A percentile compares a stretch with the other conserved stretches of the same genome.
These are phyloP conservation scores for Sialia sialis DNA, from an alignment of 2,113 vertebrate genomes.

Conservation along the genomic window DNA sequence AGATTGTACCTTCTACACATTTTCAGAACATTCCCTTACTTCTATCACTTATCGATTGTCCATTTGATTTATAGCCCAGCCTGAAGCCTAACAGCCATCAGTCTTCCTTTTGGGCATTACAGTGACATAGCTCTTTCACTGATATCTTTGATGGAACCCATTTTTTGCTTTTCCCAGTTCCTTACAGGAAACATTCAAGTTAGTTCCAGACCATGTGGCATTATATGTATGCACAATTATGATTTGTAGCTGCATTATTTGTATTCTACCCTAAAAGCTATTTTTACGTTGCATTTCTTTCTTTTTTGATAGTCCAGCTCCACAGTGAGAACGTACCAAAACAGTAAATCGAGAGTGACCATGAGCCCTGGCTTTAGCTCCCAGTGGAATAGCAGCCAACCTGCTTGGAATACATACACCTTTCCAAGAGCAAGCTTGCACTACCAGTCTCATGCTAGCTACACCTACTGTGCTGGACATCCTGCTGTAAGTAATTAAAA, in stretches of 20 bases:
- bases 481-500: slow-evolving; percentile 79
- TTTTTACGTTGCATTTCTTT: slow-evolving; percentile 67
- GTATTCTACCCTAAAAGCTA: slow-evolving; percentile 15
- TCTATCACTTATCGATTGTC: not conserved
- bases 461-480: slow-evolving; percentile 80
- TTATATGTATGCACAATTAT: not conserved
- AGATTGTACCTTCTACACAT: not conserved
- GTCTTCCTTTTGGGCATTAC: not conserved
- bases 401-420: slow-evolving; percentile 76
- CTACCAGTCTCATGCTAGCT: slow-evolving; percentile 81
- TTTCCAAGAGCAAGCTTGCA: slow-evolving; percentile 80
- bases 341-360: slow-evolving; percentile 78
- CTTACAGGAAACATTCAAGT: not conserved
- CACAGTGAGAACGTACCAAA: slow-evolving; percentile 81
- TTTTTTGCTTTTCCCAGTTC: not conserved
- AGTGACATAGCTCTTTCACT: not conserved
- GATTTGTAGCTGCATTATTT: not conserved
- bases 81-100: not conserved
- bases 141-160: not conserved
- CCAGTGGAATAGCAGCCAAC: slow-evolving; percentile 79
- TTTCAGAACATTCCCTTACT: not conserved
- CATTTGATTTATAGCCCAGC: not conserved
- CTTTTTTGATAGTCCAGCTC: slow-evolving; percentile 79
- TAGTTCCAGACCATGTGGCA: not conserved
- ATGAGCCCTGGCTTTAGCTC: slow-evolving; percentile 81